phyloP scores from a whole-genome alignment of 2,888 invertebrate species.

The Drosophila multiciliata region DNA sequence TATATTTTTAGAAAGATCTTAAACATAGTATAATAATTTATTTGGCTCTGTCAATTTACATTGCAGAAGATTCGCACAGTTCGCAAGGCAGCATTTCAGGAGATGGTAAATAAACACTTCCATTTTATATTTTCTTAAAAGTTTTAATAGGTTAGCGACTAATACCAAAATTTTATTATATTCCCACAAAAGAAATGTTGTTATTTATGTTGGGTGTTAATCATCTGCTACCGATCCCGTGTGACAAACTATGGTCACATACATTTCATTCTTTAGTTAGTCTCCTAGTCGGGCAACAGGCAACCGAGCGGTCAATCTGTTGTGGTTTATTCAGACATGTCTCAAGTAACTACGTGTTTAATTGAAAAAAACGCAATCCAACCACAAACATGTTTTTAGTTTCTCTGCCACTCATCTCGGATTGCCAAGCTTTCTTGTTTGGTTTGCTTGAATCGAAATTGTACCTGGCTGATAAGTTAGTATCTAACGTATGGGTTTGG shows the following conservation, averaged over 20 bases:
- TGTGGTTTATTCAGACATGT: constrained; percentile 56
- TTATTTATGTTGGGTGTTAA: constrained; percentile 14
- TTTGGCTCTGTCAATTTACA: not conserved
- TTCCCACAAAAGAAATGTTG: constrained; percentile 11
- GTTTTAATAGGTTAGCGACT: not conserved
- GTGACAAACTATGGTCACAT: constrained; percentile 26
- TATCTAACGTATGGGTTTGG: constrained; percentile 10
- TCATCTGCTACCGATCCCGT: constrained; percentile 14
- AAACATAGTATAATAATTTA: not conserved
- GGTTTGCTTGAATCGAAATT: constrained; percentile 33
- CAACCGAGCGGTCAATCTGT: constrained; percentile 51
- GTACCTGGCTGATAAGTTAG: constrained; percentile 13
- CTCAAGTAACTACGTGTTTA: constrained; percentile 59
- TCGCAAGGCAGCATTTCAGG: constrained; percentile 85
- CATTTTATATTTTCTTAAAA: not conserved
- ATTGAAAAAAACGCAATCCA: constrained; percentile 61
- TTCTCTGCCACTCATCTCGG: constrained; percentile 29
- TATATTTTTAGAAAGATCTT: not conserved
- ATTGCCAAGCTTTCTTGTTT: constrained; percentile 24
- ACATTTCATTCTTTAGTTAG: constrained; percentile 3
- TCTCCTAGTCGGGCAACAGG: constrained; percentile 14
- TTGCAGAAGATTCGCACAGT: constrained; percentile 84
- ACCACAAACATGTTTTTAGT: constrained; percentile 67
- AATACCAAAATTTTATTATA: not conserved
- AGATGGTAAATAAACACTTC: constrained; percentile 82